phyloP scores from a whole-genome alignment of 37 sponge, comb jelly and placozoan species.

The Chondrosia reniformis region DNA sequence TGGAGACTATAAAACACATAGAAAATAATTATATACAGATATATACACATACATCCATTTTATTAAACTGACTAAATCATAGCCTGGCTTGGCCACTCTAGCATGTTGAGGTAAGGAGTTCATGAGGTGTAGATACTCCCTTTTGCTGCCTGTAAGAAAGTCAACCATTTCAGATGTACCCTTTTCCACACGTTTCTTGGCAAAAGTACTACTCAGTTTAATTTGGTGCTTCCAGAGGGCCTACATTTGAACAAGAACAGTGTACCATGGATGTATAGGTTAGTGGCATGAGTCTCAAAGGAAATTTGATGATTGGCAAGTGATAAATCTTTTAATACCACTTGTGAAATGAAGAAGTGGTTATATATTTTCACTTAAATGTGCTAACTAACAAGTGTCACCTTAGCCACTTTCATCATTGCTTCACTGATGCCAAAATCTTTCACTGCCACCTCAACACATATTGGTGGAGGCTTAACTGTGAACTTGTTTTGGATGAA shows the following conservation, averaged over 20 bases:
- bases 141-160: not conserved
- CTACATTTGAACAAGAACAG: not conserved
- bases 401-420: not conserved
- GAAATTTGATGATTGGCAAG: too few species aligned
- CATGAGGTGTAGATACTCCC: not conserved
- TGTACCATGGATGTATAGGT: not conserved
- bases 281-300: not conserved
- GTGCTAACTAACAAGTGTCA: not conserved
- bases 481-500: slow-evolving; percentile 45
- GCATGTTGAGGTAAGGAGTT: slow-evolving; percentile 6
- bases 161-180: slow-evolving; percentile 4
- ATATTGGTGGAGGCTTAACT: slow-evolving; percentile 24
- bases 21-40: not conserved
- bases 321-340: too few species aligned
- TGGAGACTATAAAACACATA: not conserved
- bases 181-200: slow-evolving; percentile 50
- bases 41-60: not conserved
- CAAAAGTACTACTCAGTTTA: slow-evolving; percentile 62
- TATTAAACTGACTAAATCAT: not conserved
- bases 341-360: too few species aligned
- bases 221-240: slow-evolving; percentile 47
- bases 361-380: too few species aligned
- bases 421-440: not conserved
- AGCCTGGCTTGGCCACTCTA: not conserved
- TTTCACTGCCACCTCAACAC: not conserved